phyloP scores from a whole-genome alignment of 1,140 invertebrate species.

The Littorina saxatilis region DNA sequence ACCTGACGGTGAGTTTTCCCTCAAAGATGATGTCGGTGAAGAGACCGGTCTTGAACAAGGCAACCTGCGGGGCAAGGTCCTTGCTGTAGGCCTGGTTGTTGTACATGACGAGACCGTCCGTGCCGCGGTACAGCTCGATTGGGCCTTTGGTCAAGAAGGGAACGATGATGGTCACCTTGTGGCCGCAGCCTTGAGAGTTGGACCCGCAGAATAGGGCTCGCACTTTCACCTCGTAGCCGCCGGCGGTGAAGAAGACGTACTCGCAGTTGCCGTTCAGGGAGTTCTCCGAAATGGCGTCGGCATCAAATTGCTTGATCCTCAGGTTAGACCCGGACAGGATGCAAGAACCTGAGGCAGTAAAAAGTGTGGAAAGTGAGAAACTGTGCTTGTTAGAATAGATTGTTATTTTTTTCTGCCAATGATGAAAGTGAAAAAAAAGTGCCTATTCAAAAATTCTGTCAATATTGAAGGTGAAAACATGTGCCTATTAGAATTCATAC shows the following conservation, averaged over 20 bases:
- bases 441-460: no score
- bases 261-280: slow-evolving; percentile 20
- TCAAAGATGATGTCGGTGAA: slow-evolving; percentile 14
- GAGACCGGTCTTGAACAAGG: background rate
- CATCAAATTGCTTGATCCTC: slow-evolving; percentile 31
- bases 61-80: background rate
- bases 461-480: no score
- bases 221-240: slow-evolving; percentile 10
- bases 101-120: background rate
- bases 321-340: slow-evolving; percentile 27
- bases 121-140: background rate
- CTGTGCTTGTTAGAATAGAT: no score
- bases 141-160: background rate
- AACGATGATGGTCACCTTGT: slow-evolving; percentile 10
- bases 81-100: slow-evolving; percentile 17
- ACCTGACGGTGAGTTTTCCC: background rate
- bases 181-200: background rate
- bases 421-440: no score
- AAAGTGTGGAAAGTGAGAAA: no score
- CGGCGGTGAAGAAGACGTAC: slow-evolving; percentile 19
- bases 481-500: no score
- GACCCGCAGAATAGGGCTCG: background rate
- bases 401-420: no score
- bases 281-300: background rate
- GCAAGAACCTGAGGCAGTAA: background rate